Conservation (phyloP, 1,140 invertebrate species). For the Colletes latitarsis region DNA sequence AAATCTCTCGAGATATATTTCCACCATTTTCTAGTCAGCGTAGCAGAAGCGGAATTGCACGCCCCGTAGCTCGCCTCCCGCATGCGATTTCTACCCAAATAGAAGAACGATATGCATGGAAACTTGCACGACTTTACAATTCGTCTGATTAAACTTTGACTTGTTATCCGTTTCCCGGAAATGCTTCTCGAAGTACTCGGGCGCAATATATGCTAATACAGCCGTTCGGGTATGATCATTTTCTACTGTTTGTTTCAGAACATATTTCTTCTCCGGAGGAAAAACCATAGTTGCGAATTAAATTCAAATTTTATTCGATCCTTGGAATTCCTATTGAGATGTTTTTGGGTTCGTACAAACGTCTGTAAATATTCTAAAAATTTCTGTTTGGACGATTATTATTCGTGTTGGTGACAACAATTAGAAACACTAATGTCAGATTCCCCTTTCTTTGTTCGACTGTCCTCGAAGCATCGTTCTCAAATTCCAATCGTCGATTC, state of each 20-base stretch:
- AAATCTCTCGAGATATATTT: too few relatives aligned
- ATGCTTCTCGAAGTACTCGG: neutral
- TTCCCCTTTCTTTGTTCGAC: too few relatives aligned
- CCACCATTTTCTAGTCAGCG: too few relatives aligned
- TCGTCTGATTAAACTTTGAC: slow-evolving; percentile 9
- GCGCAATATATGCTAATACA: neutral
- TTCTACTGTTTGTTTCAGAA: neutral
- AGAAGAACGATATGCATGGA: neutral
- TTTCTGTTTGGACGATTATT: too few relatives aligned
- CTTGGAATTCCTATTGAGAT: too few relatives aligned
- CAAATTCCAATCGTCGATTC: too few relatives aligned
- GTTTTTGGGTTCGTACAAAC: too few relatives aligned
- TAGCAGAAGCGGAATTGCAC: too few relatives aligned
- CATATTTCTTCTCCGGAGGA: neutral
- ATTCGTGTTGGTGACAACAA: too few relatives aligned
- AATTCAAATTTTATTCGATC: neutral
- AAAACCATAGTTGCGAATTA: neutral
- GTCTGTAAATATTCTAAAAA: too few relatives aligned
- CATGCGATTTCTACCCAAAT: neutral
- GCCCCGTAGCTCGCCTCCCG: neutral
- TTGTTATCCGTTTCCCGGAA: neutral
- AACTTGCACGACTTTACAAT: neutral
- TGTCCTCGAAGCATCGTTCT: too few relatives aligned
- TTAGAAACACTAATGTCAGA: too few relatives aligned
- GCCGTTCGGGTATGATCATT: neutral